Percentiles rank a stretch among this genome's conserved stretches.
These are phyloP conservation scores for Capreolus pygargus DNA, from an alignment of 2,113 vertebrate species.

Conservation along the genomic window DNA sequence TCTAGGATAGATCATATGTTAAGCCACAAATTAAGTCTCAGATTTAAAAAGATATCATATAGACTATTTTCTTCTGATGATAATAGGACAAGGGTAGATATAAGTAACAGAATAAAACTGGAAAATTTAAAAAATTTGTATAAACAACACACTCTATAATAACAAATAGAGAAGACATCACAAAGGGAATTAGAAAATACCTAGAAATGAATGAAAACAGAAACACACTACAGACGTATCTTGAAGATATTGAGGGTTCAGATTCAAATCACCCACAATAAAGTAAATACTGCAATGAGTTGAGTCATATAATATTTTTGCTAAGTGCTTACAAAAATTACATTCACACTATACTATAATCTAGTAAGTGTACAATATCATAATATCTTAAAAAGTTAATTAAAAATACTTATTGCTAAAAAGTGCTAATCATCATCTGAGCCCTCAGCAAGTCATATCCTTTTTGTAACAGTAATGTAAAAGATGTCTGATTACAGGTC, in stretches of 20 bases:
- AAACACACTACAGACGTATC: background rate
- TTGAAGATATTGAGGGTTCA: background rate
- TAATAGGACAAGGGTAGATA: background rate
- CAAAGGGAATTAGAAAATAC: background rate
- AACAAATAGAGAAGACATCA: background rate
- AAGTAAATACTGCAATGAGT: background rate
- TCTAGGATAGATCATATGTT: background rate
- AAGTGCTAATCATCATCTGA: background rate
- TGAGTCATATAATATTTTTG: background rate
- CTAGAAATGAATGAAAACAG: background rate
- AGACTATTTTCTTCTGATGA: background rate
- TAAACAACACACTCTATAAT: background rate
- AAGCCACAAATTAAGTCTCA: background rate
- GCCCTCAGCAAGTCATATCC: background rate
- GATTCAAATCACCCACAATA: fast-evolving
- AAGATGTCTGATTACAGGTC: background rate
- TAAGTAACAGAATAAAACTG: background rate
- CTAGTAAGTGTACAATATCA: background rate
- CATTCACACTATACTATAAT: background rate
- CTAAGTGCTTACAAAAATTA: background rate
- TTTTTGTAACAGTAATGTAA: background rate
- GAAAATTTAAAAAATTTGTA: background rate
- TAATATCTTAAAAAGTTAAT: background rate
- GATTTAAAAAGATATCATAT: background rate
- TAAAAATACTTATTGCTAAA: background rate